A percentile compares a stretch with the other conserved stretches of the same genome.
Conservation (phyloP, 2,797 vertebrate species). For the Rhinatrema bivittatum region DNA sequence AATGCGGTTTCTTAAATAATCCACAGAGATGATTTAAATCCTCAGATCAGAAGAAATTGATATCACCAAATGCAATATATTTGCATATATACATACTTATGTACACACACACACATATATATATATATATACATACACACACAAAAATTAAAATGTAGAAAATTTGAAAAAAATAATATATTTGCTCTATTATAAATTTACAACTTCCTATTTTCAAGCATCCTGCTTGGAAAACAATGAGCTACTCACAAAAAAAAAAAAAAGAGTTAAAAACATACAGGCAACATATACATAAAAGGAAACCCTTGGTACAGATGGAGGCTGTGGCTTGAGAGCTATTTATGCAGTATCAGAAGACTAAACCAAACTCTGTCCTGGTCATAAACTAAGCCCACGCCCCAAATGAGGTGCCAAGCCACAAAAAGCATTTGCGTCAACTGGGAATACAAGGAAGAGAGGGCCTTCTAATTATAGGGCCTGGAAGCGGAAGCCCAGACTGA, state of each 20-base stretch:
- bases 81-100: no score
- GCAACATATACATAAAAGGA: conserved; percentile 58
- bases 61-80: conserved; percentile 23
- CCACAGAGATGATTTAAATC: conserved; percentile 48
- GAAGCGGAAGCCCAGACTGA: conserved; percentile 93
- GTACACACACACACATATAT: no score
- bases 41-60: conserved; percentile 49
- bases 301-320: conserved; percentile 68
- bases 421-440: conserved; percentile 98
- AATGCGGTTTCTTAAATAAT: conserved; percentile 58
- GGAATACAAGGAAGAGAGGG: conserved; percentile 93
- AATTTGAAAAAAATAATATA: conserved; percentile 2
- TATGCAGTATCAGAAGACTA: conserved; percentile 93
- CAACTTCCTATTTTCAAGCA: conserved; percentile 46
- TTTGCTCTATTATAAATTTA: conserved; percentile 36
- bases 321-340: conserved; percentile 83
- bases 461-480: conserved; percentile 99
- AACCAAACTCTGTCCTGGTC: conserved; percentile 82
- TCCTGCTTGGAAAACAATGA: conserved; percentile 40
- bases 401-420: conserved; percentile 98
- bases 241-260: conserved; percentile 43
- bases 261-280: conserved; percentile 33
- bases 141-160: no score
- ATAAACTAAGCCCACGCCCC: conserved; percentile 95
- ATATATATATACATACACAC: no score